Evolutionary conservation across 2,888 invertebrate genomes (phyloP), one percentile per base, ranked within the genome.

Genomic region (Cetonia aurata): DNA sequence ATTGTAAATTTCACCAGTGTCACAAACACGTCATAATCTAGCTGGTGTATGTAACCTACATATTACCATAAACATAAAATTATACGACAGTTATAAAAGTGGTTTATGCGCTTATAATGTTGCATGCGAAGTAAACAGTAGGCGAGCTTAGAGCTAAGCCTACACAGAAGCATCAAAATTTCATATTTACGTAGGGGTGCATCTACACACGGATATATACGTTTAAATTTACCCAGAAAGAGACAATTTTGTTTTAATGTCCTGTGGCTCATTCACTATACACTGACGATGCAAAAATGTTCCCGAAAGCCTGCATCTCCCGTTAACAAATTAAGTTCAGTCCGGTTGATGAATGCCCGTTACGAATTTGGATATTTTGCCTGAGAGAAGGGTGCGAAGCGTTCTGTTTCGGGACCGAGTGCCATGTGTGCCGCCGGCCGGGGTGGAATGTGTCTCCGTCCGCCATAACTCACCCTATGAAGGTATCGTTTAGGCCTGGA

Each of bases 401-500:
- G 60, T 46, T 33, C 46, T 52, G 52, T 52, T 52, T 60, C 60
- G 60, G 9, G 37, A 37, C 37, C 37, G 46, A 60, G 33, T 33
- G 46, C 70, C 70, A 66, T 57, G 66, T 66, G 70, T 56, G 57
- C 42, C 33, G 44, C 13, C 6, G n/a, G 44, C 13, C 25, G 41
- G 57, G 57, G 56, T 57, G 55, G 70, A 70, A 66, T 56, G 66
- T 46, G 66, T 67, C 67, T 71, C 44, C 67, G 33, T 59, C 67
- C 59, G 59, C 59, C 70, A 67, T 67, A 66, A 59, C 42, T 71
- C 67, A 67, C 55, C 60, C 67, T 46, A 57, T 42, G 57, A 65
- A 60, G 62, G 65, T 65, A 70, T 55, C 69, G 65, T 62, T 70
- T 65, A 70, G 65, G 50, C 69, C 60, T 55, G 70, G 70, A 70